Base-by-base conservation (phyloP, 2,888 invertebrate genomes). In the Rhagonycha lutea region DNA sequence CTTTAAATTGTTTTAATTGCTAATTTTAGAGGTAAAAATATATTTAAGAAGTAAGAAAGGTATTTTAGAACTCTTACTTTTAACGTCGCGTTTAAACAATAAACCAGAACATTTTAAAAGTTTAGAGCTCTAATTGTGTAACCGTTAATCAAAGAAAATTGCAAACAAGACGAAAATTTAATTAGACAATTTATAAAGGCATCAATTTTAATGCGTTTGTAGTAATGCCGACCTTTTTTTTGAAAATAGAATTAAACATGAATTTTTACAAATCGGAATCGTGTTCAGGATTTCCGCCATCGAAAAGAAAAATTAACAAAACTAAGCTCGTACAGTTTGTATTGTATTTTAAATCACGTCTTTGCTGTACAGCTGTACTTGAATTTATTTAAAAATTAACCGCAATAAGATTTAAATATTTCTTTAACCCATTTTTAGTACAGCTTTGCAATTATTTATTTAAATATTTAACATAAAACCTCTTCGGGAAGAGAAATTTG, bases 221-320 rank as follows among this genome's bases (percentile, higher is more conserved):
- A n/a, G n/a, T n/a, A 47, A n/a, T 7, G n/a, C 2, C 7, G 47
- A 47, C n/a, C n/a, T n/a, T 47, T 47, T 47, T n/a, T n/a, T 28
- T 1, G 28, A 47, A 47, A 47, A 47, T 47, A 47, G 47, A 47
- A 47, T 47, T 47, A 47, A 47, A 47, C 47, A 47, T 47, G n/a
- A n/a, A 69, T 73, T 73, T 73, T 69, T 73, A 65, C 61, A 73
- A 73, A 73, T 62, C 69, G 63, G 73, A 73, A 73, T 69, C 69
- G 62, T 73, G 69, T 73, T 69, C 63, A 65, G 69, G 62, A 73
- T 73, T 73, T 73, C 73, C 73, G 24, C 28, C 47, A 14, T 24
- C 26, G 18, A 65, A 73, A 73, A 73, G 73, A 69, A 73, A 68
- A 73, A 73, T 73, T 73, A 73, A 61, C 65, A 69, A 73, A 73